Percentiles rank a stretch among this genome's conserved stretches.
phyloP scores from a whole-genome alignment of 2,888 invertebrate genomes.

The Peribatodes rhomboidaria region DNA sequence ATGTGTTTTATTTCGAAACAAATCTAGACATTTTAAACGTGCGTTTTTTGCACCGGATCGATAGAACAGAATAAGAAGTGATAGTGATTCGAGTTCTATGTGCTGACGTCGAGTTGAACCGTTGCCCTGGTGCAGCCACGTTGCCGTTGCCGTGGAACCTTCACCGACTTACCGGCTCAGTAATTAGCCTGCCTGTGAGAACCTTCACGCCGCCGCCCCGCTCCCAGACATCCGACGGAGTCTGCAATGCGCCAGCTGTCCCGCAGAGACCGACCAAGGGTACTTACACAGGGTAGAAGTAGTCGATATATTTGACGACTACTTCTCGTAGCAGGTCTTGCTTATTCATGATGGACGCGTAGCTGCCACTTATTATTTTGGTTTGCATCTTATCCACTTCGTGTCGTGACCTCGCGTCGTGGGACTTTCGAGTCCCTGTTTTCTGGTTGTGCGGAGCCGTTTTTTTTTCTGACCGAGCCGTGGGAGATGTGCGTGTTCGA shows the following conservation, averaged over 20 bases:
- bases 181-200: slow-evolving; percentile 73
- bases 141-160: slow-evolving; percentile 79
- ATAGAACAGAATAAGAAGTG: slow-evolving; percentile 70
- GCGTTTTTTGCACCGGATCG: slow-evolving; percentile 78
- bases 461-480: slow-evolving; percentile 63
- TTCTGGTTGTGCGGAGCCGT: slow-evolving; percentile 72
- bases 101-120: slow-evolving; percentile 75
- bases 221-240: slow-evolving; percentile 48
- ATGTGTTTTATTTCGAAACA: slow-evolving; percentile 36
- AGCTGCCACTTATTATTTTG: slow-evolving; percentile 87
- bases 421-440: slow-evolving; percentile 73
- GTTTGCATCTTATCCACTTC: slow-evolving; percentile 84
- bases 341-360: slow-evolving; percentile 88
- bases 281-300: slow-evolving; percentile 91
- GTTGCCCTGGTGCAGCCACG: slow-evolving; percentile 77
- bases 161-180: slow-evolving; percentile 83
- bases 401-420: slow-evolving; percentile 62
- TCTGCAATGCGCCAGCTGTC: slow-evolving; percentile 70
- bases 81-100: slow-evolving; percentile 71
- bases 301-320: slow-evolving; percentile 90
- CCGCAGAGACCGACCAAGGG: slow-evolving; percentile 45
- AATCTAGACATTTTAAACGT: slow-evolving; percentile 56
- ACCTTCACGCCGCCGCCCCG: slow-evolving; percentile 65
- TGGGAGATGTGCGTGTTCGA: slow-evolving; percentile 69
- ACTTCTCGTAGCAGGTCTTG: slow-evolving; percentile 90